These are phyloP conservation scores for Cyrtorhinus lividipennis DNA, from an alignment of 1,140 invertebrate species.

Conservation along the genomic window DNA sequence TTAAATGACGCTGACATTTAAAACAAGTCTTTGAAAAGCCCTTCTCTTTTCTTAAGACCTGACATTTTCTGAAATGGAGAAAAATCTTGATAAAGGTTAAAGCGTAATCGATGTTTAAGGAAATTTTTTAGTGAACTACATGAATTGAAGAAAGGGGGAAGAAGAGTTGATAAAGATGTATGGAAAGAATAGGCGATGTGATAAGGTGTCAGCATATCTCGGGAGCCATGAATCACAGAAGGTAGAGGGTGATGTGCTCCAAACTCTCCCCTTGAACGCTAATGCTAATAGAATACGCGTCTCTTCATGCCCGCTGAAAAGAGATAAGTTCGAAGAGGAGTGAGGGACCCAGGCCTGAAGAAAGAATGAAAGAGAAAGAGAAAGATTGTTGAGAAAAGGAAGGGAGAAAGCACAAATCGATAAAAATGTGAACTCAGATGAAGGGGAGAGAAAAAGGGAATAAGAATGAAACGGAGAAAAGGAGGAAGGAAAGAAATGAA, in stretches of 20 bases:
- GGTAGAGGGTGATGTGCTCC: not conserved
- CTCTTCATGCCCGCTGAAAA: not conserved
- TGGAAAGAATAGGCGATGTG: too few species aligned
- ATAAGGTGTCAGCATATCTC: slow-evolving; percentile 1
- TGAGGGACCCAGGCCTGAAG: not conserved
- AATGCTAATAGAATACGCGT: not conserved
- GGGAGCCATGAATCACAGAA: not conserved
- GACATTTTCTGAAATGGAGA: not conserved
- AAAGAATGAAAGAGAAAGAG: not conserved
- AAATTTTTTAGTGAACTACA: not conserved
- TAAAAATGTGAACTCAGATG: slow-evolving; percentile 9
- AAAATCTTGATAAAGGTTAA: slow-evolving; percentile 2
- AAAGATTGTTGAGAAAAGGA: not conserved
- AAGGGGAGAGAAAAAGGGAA: not conserved
- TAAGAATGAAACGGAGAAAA: not conserved
- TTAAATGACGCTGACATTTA: slow-evolving; percentile 2
- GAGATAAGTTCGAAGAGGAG: not conserved
- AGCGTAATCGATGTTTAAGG: not conserved
- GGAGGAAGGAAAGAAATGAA: slow-evolving; percentile 2
- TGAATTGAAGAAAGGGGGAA: not conserved
- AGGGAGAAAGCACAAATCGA: not conserved
- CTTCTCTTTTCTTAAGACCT: not conserved
- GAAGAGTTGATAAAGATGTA: not conserved
- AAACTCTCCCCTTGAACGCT: not conserved
- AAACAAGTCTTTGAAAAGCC: not conserved